Conservation (phyloP, 1,140 invertebrate genomes). For the Apis florea region DNA sequence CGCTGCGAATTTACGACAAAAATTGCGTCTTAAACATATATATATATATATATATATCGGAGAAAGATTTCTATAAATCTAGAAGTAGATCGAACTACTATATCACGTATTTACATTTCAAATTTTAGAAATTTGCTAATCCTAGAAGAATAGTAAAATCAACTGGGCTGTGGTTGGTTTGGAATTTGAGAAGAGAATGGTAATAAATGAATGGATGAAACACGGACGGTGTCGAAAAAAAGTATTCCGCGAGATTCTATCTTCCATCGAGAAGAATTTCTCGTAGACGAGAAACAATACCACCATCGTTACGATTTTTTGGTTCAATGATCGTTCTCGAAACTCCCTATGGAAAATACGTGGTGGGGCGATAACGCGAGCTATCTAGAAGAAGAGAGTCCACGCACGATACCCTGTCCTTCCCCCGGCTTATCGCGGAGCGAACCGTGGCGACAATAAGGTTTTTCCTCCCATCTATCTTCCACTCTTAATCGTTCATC, state of each 20-base stretch:
- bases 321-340: not conserved
- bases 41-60: too few relatives aligned
- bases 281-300: not conserved
- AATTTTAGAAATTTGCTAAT: too few relatives aligned
- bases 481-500: slow-evolving; percentile 1
- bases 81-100: too few relatives aligned
- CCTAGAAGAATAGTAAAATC: too few relatives aligned
- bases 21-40: not conserved
- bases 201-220: too few relatives aligned
- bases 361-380: slow-evolving; percentile 6
- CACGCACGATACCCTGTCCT: slow-evolving; percentile 15
- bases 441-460: slow-evolving; percentile 21
- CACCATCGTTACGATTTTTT: not conserved
- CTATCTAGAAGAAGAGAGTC: slow-evolving; percentile 18
- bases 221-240: too few relatives aligned
- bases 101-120: too few relatives aligned
- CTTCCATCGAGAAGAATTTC: too few relatives aligned
- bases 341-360: not conserved
- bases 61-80: too few relatives aligned
- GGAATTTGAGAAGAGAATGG: too few relatives aligned
- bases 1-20: slow-evolving; percentile 7
- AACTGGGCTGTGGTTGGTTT: too few relatives aligned
- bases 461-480: not conserved
- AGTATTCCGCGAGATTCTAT: too few relatives aligned
- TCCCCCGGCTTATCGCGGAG: slow-evolving; percentile 8